Evolutionary conservation across 2,113 vertebrate genomes (phyloP).

Genomic region (Sinocyclocheilus grahami): DNA sequence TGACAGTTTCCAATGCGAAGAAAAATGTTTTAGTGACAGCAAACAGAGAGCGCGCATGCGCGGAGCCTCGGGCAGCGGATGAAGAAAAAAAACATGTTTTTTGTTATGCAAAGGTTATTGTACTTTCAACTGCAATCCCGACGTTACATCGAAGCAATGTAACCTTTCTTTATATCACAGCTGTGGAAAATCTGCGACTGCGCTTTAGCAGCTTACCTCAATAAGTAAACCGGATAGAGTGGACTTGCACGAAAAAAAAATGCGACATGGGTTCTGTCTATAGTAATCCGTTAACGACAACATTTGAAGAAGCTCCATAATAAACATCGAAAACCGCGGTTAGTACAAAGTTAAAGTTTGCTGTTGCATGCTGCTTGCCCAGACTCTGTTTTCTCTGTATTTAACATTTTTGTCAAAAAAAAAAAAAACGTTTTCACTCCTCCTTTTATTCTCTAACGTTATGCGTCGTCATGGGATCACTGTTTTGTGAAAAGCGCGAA

Average conservation of each 20-base stretch:
- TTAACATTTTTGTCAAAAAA: slow-evolving; percentile 52
- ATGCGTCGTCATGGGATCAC: slow-evolving; percentile 61
- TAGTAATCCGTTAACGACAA: not conserved
- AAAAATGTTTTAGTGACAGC: too few relatives aligned
- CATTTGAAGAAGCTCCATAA: not conserved
- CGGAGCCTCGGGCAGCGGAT: too few relatives aligned
- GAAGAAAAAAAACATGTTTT: too few relatives aligned
- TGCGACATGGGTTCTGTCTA: not conserved
- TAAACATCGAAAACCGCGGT: not conserved
- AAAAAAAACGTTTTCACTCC: slow-evolving; percentile 54
- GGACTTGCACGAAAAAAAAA: not conserved
- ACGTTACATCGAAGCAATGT: too few relatives aligned
- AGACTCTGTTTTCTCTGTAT: not conserved
- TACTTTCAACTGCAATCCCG: too few relatives aligned
- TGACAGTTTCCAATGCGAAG: too few relatives aligned
- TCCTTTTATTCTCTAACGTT: slow-evolving; percentile 47
- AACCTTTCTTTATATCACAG: slow-evolving; percentile 51
- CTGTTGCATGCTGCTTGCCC: not conserved
- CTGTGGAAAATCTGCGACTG: slow-evolving; percentile 29
- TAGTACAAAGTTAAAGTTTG: not conserved
- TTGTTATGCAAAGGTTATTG: too few relatives aligned
- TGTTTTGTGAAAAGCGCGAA: slow-evolving; percentile 59
- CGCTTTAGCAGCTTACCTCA: not conserved
- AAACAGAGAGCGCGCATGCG: too few relatives aligned
- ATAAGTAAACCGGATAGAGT: not conserved